Evolutionary conservation across 2,888 invertebrate species (phyloP), one percentile per base, ranked within the genome.

Genomic region (Chesias legatella): DNA sequence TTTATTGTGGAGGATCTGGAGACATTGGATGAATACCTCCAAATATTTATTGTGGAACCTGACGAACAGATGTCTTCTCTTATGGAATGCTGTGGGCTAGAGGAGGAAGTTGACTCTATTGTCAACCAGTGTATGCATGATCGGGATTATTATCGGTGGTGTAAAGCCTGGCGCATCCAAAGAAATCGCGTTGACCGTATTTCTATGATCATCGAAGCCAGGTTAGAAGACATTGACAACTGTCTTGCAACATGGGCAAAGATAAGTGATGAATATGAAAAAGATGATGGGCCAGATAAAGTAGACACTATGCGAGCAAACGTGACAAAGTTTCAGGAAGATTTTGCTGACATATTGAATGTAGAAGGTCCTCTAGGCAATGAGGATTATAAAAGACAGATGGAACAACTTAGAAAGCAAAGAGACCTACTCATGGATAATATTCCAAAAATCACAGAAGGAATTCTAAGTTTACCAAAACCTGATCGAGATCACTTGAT

Each of bases 241-340:
- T 33, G 24, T 17, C 24, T 33, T 33, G 17, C 9, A n/a, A 24
- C 24, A 33, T 33, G 33, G 33, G 7, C 24, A 5, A 24, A 17
- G 24, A 25, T 33, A 11, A 9, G 4, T 3, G 3, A 3, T 0
- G 24, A 33, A 24, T 17, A 25, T 9, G 13, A 33, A 17, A 17
- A 17, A 17, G 13, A 17, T 17, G 5, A 17, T 17, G 2, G 2
- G 3, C 13, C 13, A 17, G 5, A 17, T 5, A 2, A 5, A 17
- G 13, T 17, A 3, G 13, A 17, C 2, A 17, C 13, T 17, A 25
- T 17, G 17, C 1, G 24, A 1, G 11, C 6, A 13, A 33, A 7
- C 1, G 17, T 33, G 3, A 1, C 9, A n/a, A 24, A 33, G 9
- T 33, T 25, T 25, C 5, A 9, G 4, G 13, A 17, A 25, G 24